A percentile compares a stretch with the other conserved stretches of the same genome.
These are phyloP conservation scores for Gopherus evgoodei DNA, from an alignment of 2,113 vertebrate species.

Conservation along the genomic window DNA sequence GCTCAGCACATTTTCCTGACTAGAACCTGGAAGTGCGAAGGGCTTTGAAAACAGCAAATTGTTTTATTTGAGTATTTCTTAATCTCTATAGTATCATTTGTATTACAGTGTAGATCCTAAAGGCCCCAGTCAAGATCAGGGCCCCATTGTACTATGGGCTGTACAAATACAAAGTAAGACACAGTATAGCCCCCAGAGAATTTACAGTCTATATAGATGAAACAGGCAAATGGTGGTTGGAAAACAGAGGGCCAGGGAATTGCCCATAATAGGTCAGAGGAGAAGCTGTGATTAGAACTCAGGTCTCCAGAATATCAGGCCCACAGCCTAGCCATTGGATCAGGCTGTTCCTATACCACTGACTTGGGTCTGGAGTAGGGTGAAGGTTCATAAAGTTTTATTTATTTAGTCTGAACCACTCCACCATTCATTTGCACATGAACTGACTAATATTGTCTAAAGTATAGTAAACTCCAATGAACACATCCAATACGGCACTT, in stretches of 20 bases:
- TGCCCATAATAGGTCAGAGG: not conserved
- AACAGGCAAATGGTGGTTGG: not conserved
- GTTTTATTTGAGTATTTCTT: not conserved
- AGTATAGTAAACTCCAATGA: not conserved
- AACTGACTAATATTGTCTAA: not conserved
- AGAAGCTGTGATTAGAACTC: not conserved
- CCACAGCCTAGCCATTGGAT: not conserved
- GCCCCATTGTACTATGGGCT: accelerated
- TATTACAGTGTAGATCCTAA: accelerated
- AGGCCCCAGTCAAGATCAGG: not conserved
- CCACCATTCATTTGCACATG: accelerated
- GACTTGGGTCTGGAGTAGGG: not conserved
- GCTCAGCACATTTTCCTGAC: conserved; percentile 7
- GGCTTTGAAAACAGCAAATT: not conserved
- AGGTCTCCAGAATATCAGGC: not conserved
- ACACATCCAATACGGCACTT: not conserved
- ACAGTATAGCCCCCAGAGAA: not conserved
- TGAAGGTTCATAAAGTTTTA: not conserved
- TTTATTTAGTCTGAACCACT: not conserved
- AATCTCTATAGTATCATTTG: not conserved
- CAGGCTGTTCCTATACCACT: not conserved
- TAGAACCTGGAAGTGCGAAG: not conserved
- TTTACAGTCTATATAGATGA: accelerated
- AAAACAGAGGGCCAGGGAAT: not conserved
- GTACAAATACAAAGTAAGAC: not conserved